Evolutionary conservation across 2,797 vertebrate species (phyloP), one percentile per base, ranked within the genome.

Genomic region (Lagorchestes hirsutus): DNA sequence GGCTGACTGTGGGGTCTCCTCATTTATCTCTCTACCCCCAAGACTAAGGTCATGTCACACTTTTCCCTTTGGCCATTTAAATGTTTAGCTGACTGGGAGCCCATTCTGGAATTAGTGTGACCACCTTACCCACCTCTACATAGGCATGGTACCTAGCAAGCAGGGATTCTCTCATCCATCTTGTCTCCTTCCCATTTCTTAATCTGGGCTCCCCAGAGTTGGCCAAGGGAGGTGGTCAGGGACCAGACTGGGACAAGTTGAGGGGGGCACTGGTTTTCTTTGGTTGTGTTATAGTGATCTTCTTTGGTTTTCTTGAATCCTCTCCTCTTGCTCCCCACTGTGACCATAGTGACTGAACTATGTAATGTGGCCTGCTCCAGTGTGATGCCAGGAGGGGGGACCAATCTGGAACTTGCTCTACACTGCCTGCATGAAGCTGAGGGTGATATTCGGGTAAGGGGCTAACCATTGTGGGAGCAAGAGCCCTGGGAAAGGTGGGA

Each of bases 281-380:
- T 28, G 31, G n/a, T 8, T 40, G 1, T 2, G 0, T 92, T 91
- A 46, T 10, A 22, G 29, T 54, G 52, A 54, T 31, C 40, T 91
- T 29, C 31, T 56, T 27, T 3, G 55, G 22, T 24, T 27, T 9
- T 4, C 50, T 94, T 97, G 93, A 98, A 91, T 55, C 22, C 31
- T 27, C 13, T 14, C 10, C 14, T 4, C 40, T 27, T 14, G 31
- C 6, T 57, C 22, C 24, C 22, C 57, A 28, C 40, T 13, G 59
- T 91, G 46, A 22, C 94, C 91, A 31, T 96, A 99, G 99, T 99
- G 91, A 98, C 98, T 0, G 98, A 98, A 28, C 98, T 99, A 91
- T 97, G 99, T 93, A 98, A 98, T 0, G 93, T 99, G 97, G 99
- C 99, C 62, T 99, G 99, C 97, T 99, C 99, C 96, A 99, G 99